Percentiles rank a stretch among this genome's conserved stretches.
phyloP scores from a whole-genome alignment of 2,797 vertebrate species.

The Mus caroli region DNA sequence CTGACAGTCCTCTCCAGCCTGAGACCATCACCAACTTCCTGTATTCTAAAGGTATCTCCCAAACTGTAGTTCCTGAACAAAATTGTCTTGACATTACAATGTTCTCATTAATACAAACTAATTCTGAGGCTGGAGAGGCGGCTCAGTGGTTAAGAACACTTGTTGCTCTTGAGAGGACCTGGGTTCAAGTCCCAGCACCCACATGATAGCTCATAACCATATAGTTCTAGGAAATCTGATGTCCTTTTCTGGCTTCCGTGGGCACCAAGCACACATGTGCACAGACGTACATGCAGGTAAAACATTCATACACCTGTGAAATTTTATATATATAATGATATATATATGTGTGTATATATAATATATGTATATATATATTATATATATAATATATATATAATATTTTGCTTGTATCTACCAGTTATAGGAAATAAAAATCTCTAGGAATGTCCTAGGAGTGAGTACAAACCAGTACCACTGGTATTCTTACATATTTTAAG shows the following conservation, averaged over 20 bases:
- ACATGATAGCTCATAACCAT: background rate
- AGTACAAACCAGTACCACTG: background rate
- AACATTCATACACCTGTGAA: background rate
- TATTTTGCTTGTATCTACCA: background rate
- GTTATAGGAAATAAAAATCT: conserved; percentile 24
- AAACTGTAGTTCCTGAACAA: background rate
- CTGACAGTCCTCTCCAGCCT: conserved; percentile 39
- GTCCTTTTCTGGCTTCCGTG: background rate
- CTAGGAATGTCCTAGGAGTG: background rate
- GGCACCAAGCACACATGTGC: background rate
- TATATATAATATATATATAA: too few species aligned
- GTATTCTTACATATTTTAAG: background rate
- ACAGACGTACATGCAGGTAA: background rate
- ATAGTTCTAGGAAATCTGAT: background rate
- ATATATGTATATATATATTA: too few species aligned
- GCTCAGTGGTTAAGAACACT: background rate
- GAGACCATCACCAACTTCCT: background rate
- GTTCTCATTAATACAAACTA: background rate
- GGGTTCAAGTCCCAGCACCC: background rate
- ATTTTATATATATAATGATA: background rate
- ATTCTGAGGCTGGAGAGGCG: background rate
- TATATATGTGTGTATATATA: too few species aligned
- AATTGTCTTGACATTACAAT: conserved; percentile 12
- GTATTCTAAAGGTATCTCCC: conserved; percentile 16
- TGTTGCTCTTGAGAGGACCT: background rate